phyloP scores from a whole-genome alignment of 1,140 invertebrate genomes.

The Grapholita molesta region DNA sequence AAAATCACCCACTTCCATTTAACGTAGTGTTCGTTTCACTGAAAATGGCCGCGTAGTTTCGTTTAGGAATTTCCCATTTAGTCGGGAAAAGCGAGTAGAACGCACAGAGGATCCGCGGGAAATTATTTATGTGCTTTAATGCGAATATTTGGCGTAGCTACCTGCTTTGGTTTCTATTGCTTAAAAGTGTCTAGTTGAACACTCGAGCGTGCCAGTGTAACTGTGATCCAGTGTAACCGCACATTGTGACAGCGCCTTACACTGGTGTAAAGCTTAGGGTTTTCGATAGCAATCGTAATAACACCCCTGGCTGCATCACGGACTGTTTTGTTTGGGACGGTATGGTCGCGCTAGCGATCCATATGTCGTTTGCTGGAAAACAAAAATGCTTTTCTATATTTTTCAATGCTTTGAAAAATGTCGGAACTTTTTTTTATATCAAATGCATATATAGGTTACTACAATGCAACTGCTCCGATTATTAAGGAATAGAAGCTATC shows the following conservation, averaged over 20 bases:
- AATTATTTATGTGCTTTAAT: constrained; percentile 16
- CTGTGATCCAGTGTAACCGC: neutral
- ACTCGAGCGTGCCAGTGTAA: neutral
- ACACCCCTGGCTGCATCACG: neutral
- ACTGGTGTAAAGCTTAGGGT: neutral
- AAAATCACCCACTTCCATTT: constrained; percentile 52
- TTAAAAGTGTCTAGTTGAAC: neutral
- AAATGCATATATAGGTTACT: neutral
- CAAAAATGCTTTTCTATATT: constrained; percentile 4
- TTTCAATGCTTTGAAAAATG: neutral
- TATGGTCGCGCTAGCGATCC: neutral
- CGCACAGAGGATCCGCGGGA: constrained; percentile 14
- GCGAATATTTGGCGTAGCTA: constrained; percentile 15
- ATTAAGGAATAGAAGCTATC: constrained; percentile 34
- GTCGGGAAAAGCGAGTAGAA: constrained; percentile 13
- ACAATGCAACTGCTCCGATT: neutral
- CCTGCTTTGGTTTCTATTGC: neutral
- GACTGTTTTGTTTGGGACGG: constrained; percentile 14
- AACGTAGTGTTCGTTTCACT: constrained; percentile 40
- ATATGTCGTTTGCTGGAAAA: neutral
- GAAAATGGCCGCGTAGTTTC: constrained; percentile 34
- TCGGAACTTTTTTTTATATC: neutral
- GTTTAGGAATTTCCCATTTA: constrained; percentile 37
- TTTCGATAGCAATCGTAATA: neutral
- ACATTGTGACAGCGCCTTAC: neutral